Evolutionary conservation across 2,888 invertebrate species (phyloP), one percentile per base, ranked within the genome.

Genomic region (Nymphalis polychloros): DNA sequence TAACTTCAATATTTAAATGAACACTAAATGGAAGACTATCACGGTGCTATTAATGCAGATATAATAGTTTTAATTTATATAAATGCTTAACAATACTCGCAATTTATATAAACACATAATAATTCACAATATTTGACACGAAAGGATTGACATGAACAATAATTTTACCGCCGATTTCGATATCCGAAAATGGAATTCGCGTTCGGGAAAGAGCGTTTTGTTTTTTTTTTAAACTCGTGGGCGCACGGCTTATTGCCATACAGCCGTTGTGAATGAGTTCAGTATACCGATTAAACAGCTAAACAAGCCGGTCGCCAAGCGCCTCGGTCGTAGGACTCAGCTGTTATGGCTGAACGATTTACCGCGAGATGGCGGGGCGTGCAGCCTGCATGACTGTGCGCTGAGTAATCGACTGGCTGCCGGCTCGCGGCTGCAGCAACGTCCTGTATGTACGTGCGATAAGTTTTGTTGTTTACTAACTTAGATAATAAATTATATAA

Each of bases 251-350:
- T 67, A 60, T 52, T 67, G 59, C 61, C 67, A 62, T 70, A 73
- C 68, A 71, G 72, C 72, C 68, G 72, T 63, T 70, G 61, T 57
- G 65, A 65, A 61, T 68, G 71, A 68, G 69, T 67, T 72, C 69
- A 68, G 66, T 65, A 72, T 83, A 90, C 82, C 86, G 91, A 92
- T 87, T 81, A 86, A 90, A 89, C 90, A 82, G 81, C 79, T 79
- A 79, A 57, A 41, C 35, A 41, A 41, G 57, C 57, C 84, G 84
- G 73, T 73, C 72, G 68, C 71, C 68, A 66, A 66, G 73, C 72
- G 70, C 70, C 70, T 61, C 84, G 81, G 80, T 77, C 80, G 35
- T 57, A 41, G 57, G 57, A 41, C 57, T 57, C 57, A 57, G 57
- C 57, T 57, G 57, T 57, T 79, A 70, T 66, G 70, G 49, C 76